phyloP scores from a whole-genome alignment of 2,888 invertebrate genomes.

The Cosmia trapezina region DNA sequence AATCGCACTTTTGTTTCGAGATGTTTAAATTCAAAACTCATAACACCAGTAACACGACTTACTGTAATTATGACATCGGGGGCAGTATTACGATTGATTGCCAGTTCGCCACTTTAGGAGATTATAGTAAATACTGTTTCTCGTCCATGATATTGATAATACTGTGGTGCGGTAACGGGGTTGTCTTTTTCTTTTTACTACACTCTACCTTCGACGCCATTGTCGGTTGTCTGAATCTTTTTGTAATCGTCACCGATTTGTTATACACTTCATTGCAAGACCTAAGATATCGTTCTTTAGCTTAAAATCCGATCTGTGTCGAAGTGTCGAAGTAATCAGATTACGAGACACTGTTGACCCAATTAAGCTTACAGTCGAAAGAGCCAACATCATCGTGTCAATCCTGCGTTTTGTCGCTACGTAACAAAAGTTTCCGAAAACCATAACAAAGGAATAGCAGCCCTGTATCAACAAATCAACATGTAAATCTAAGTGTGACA shows the following conservation, averaged over 20 bases:
- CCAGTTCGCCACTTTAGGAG: background rate
- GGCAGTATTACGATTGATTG: background rate
- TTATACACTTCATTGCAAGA: background rate
- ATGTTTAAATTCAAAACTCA: too few species aligned
- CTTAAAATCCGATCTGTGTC: background rate
- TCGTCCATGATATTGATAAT: background rate
- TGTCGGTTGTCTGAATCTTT: background rate
- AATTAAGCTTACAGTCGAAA: background rate
- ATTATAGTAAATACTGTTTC: too few species aligned
- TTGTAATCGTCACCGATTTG: background rate
- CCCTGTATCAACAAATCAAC: conserved; percentile 27
- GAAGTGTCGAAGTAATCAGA: background rate
- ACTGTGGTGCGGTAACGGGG: background rate
- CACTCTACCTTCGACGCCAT: background rate
- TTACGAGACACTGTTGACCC: background rate
- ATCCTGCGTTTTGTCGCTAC: background rate
- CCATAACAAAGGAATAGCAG: background rate
- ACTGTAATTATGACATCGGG: too few species aligned
- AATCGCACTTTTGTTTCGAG: too few species aligned
- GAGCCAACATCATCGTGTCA: too few species aligned
- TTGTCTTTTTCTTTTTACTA: background rate
- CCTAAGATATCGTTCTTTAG: background rate
- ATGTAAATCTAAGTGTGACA: conserved; percentile 28
- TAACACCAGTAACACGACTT: too few species aligned
- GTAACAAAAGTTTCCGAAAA: background rate